phyloP scores from a whole-genome alignment of 2,113 vertebrate genomes.

The Grus americana region DNA sequence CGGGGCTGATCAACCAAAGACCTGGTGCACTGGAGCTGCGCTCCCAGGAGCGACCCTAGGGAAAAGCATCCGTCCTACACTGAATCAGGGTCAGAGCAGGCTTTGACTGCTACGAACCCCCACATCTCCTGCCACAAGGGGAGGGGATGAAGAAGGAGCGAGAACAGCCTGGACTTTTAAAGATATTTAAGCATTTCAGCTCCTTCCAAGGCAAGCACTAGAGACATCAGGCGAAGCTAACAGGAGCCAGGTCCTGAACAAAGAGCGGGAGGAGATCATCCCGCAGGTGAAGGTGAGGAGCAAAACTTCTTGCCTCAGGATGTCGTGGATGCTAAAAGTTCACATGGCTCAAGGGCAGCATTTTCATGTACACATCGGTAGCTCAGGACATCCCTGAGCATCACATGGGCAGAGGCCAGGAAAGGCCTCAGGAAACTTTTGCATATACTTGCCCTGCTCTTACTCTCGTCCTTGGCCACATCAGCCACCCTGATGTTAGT shows the following conservation, averaged over 20 bases:
- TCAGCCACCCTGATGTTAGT: no score
- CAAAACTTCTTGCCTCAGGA: background rate
- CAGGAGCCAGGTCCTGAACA: background rate
- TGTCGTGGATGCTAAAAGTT: background rate
- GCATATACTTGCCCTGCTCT: background rate
- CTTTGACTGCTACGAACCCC: background rate
- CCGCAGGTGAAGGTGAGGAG: background rate
- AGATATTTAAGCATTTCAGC: background rate
- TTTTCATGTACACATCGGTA: background rate
- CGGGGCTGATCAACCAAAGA: background rate
- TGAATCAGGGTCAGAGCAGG: background rate
- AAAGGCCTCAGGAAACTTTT: background rate
- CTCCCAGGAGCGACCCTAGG: background rate
- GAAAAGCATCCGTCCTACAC: background rate
- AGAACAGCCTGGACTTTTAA: background rate
- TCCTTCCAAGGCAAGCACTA: background rate
- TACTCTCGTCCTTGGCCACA: background rate
- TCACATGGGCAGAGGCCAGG: background rate
- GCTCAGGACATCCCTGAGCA: background rate
- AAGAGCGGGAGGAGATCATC: background rate
- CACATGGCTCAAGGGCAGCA: background rate
- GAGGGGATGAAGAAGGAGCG: background rate
- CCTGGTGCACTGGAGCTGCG: accelerated
- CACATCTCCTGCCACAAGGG: background rate
- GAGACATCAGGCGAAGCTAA: background rate